Evolutionary conservation across 2,888 invertebrate species (phyloP).

Genomic region (Diplolepis rosae): DNA sequence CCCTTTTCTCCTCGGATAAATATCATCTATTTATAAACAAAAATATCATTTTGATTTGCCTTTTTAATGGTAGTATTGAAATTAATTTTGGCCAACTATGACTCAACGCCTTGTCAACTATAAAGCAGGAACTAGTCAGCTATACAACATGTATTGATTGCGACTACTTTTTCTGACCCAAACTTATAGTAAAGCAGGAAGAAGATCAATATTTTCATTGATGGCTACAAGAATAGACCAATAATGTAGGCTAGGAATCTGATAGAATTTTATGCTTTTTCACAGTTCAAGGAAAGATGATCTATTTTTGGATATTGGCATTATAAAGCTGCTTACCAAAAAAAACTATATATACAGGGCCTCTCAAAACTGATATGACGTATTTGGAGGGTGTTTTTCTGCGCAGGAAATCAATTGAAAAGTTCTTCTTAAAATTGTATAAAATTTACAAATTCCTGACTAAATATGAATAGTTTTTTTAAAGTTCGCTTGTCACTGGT

Average conservation of each 20-base stretch:
- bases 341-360: too few species aligned
- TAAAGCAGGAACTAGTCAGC: neutral
- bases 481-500: too few species aligned
- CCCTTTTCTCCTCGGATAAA: too few species aligned
- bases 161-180: neutral
- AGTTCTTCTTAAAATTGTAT: too few species aligned
- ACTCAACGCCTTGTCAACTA: neutral
- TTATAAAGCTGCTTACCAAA: too few species aligned
- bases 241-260: neutral
- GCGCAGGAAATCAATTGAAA: too few species aligned
- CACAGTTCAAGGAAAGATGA: neutral
- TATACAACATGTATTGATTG: neutral
- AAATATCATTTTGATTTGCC: too few species aligned
- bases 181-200: neutral
- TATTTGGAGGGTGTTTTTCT: too few species aligned
- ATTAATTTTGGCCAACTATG: neutral
- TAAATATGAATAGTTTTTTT: too few species aligned
- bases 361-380: too few species aligned
- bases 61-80: neutral
- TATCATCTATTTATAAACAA: too few species aligned
- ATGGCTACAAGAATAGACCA: neutral
- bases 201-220: conserved; percentile 1
- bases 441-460: too few species aligned
- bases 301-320: neutral
- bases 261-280: neutral